These are phyloP conservation scores for Cairina moschata DNA, from an alignment of 2,113 vertebrate species.

Conservation along the genomic window DNA sequence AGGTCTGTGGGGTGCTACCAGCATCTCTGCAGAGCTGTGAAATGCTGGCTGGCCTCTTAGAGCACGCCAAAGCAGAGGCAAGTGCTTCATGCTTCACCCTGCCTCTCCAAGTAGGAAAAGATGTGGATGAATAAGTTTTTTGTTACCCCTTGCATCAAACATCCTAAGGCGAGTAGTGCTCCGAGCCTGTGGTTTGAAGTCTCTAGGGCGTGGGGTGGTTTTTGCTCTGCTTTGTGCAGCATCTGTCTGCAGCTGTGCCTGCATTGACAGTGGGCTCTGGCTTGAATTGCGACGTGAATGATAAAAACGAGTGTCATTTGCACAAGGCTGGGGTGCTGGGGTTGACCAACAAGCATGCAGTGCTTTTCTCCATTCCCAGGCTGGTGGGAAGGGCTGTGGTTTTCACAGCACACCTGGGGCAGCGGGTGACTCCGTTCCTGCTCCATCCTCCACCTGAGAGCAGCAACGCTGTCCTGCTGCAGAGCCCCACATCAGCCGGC, in stretches of 20 bases:
- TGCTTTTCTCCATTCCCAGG: neutral
- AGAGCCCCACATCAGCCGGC: neutral
- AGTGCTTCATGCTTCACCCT: neutral
- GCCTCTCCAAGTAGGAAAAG: neutral
- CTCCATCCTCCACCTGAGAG: neutral
- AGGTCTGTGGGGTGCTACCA: too few species aligned
- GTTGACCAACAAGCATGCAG: neutral
- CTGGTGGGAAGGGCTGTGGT: neutral
- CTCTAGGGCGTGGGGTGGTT: neutral
- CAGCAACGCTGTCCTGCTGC: accelerated
- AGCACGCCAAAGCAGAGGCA: too few species aligned
- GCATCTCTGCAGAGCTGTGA: neutral
- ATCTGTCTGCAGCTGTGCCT: neutral
- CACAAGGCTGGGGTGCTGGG: neutral
- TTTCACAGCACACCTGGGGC: neutral
- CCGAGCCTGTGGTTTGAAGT: neutral
- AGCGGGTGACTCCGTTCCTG: neutral
- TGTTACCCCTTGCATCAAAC: neutral
- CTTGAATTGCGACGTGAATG: neutral
- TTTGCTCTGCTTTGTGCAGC: neutral
- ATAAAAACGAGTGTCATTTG: neutral
- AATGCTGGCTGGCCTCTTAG: neutral
- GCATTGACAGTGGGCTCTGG: neutral
- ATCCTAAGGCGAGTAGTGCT: neutral
- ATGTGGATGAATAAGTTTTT: neutral